Conservation (phyloP, 2,888 invertebrate genomes). For the Dasysyrphus albostriatus region DNA sequence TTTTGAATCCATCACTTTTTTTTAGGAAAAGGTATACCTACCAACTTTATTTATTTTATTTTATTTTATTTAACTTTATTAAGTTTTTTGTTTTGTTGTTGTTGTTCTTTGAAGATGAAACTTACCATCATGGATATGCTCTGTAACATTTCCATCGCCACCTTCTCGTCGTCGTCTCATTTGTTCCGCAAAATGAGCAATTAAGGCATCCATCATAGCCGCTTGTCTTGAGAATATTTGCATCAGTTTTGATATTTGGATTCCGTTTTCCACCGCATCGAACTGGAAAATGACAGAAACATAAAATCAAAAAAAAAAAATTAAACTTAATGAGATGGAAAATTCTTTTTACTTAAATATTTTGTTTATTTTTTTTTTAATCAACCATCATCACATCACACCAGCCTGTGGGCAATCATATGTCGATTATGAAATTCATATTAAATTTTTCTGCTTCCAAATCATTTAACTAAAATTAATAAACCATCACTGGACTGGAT, state of each 20-base stretch:
- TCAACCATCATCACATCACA: neutral
- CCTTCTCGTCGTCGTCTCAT: conserved; percentile 87
- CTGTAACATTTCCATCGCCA: conserved; percentile 80
- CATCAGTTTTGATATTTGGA: conserved; percentile 83
- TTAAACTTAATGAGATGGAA: conserved; percentile 26
- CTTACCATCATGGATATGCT: conserved; percentile 84
- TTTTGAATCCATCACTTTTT: neutral
- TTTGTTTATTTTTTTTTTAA: neutral
- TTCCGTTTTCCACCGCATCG: conserved; percentile 83
- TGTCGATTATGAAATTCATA: conserved; percentile 18
- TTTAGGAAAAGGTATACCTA: neutral
- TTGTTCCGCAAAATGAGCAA: conserved; percentile 92
- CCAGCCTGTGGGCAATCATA: neutral
- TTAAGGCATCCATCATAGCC: conserved; percentile 94
- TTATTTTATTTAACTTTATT: neutral
- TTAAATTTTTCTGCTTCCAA: conserved; percentile 16
- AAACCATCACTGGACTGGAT: conserved; percentile 28
- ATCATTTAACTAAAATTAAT: conserved; percentile 25
- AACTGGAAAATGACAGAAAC: conserved; percentile 79
- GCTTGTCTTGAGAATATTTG: conserved; percentile 88
- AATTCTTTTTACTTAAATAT: neutral
- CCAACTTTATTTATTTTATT: neutral
- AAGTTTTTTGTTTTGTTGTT: neutral
- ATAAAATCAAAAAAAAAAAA: conserved; percentile 7
- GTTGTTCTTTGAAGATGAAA: conserved; percentile 17